Evolutionary conservation across 1,140 invertebrate species (phyloP).

Genomic region (Ceratoteleas bidentatus): DNA sequence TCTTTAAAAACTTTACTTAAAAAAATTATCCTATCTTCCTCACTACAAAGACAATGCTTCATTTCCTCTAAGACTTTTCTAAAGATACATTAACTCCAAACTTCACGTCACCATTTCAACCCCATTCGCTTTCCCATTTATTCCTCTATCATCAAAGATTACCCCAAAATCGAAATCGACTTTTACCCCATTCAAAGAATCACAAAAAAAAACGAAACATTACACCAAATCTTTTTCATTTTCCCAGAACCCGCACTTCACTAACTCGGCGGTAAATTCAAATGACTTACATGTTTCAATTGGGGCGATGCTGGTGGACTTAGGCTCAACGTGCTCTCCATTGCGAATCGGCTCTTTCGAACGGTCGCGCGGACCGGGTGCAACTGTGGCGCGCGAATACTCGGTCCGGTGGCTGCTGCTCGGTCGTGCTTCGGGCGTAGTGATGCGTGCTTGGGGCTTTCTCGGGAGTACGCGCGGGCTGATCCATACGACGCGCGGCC

Average conservation of each 20-base stretch:
- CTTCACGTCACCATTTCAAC: too few relatives aligned
- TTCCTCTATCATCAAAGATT: too few relatives aligned
- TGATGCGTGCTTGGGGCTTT: conserved; percentile 68
- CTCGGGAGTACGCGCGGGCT: conserved; percentile 68
- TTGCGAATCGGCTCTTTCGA: background rate
- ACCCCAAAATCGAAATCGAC: background rate
- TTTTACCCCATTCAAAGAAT: conserved; percentile 9
- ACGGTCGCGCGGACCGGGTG: too few relatives aligned
- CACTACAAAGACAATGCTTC: too few relatives aligned
- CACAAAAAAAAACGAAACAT: conserved; percentile 14
- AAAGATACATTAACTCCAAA: too few relatives aligned
- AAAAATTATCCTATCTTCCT: too few relatives aligned
- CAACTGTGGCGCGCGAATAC: too few relatives aligned
- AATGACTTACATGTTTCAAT: conserved; percentile 51
- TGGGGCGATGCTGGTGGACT: conserved; percentile 45
- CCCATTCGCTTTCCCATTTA: too few relatives aligned
- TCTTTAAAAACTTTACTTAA: too few relatives aligned
- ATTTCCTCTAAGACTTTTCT: too few relatives aligned
- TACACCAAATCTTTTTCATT: too few relatives aligned
- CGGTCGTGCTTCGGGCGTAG: conserved; percentile 70
- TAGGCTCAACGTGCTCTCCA: conserved; percentile 16
- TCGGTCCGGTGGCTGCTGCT: background rate
- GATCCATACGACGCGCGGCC: conserved; percentile 49
- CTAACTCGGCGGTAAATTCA: conserved; percentile 4
- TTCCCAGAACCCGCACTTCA: background rate